These are phyloP conservation scores for Esox niger DNA, from an alignment of 2,113 vertebrate species.

Conservation along the genomic window DNA sequence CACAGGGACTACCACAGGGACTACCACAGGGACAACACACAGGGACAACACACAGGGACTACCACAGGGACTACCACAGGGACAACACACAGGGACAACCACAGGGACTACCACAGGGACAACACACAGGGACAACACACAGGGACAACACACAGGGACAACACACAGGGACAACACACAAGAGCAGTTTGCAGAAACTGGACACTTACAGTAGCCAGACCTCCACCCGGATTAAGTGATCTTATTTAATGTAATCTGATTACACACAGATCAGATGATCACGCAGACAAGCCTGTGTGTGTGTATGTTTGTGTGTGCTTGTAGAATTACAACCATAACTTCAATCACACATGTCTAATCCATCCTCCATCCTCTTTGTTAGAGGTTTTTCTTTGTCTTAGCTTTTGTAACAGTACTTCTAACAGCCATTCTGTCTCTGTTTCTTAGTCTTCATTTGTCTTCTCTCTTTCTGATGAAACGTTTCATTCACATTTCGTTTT, in stretches of 20 bases:
- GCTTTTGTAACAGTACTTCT: neutral
- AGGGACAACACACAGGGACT: no score
- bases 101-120: no score
- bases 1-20: no score
- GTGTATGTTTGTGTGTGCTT: neutral
- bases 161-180: neutral
- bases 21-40: no score
- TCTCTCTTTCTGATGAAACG: neutral
- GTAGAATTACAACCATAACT: no score
- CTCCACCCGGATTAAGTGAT: slow-evolving; percentile 43
- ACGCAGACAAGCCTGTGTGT: slow-evolving; percentile 28
- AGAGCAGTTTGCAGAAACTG: slow-evolving; percentile 24
- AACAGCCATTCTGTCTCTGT: slow-evolving; percentile 4
- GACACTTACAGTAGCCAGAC: slow-evolving; percentile 28
- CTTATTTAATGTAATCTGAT: slow-evolving; percentile 70
- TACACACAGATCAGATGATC: slow-evolving; percentile 63
- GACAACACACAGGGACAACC: no score
- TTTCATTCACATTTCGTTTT: neutral
- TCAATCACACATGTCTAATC: no score
- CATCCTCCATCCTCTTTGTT: neutral
- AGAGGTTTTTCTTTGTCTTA: neutral
- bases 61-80: no score
- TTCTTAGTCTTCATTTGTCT: slow-evolving; percentile 2
- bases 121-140: no score
- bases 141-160: neutral